phyloP scores from a whole-genome alignment of 2,888 invertebrate species.

The Lamellibrachia columna region DNA sequence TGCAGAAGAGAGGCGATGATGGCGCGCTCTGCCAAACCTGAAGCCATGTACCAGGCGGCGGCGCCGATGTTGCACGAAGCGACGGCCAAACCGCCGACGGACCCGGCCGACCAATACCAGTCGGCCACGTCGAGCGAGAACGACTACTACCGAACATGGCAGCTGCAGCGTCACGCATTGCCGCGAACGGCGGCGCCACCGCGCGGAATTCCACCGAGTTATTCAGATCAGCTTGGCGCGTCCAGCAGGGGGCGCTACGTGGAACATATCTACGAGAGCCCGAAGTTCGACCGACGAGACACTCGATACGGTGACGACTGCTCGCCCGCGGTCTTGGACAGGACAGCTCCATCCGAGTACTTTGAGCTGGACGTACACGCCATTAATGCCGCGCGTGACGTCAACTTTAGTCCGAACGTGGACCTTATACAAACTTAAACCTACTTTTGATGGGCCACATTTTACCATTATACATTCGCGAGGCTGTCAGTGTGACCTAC shows the following conservation, averaged over 20 bases:
- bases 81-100: background rate
- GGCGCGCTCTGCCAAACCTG: background rate
- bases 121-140: conserved; percentile 35
- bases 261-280: conserved; percentile 46
- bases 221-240: background rate
- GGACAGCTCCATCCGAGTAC: conserved; percentile 28
- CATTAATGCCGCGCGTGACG: background rate
- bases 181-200: background rate
- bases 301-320: conserved; percentile 13
- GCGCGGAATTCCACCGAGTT: background rate
- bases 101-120: background rate
- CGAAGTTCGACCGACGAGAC: conserved; percentile 43
- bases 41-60: background rate
- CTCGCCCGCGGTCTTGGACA: background rate
- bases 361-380: conserved; percentile 38
- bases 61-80: background rate
- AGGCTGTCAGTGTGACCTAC: background rate
- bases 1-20: conserved; percentile 2
- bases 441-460: background rate
- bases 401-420: background rate
- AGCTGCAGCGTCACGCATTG: conserved; percentile 32
- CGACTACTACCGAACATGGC: conserved; percentile 47
- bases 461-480: background rate
- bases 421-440: background rate
- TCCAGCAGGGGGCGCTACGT: background rate